These are phyloP conservation scores for Crypturellus tataupa DNA, from an alignment of 2,797 vertebrate genomes.

Conservation along the genomic window DNA sequence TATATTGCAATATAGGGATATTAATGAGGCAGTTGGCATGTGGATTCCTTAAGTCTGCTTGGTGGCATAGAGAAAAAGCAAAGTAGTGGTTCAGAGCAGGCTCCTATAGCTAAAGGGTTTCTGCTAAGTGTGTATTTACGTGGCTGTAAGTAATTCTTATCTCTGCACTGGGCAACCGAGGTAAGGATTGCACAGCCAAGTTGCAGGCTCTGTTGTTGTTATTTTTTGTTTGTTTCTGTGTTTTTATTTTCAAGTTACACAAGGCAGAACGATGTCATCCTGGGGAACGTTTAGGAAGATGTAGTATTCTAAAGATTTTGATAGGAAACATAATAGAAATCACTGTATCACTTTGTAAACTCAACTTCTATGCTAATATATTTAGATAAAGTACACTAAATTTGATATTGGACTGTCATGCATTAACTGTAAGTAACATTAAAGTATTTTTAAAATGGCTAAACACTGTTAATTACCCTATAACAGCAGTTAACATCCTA, in stretches of 20 bases:
- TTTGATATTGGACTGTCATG: neutral
- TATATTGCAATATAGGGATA: neutral
- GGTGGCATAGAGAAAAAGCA: neutral
- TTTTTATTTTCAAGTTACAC: neutral
- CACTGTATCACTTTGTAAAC: neutral
- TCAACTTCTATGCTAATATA: neutral
- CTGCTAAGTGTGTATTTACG: neutral
- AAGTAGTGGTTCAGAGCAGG: neutral
- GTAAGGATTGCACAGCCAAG: neutral
- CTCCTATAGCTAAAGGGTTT: neutral
- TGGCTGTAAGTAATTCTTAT: neutral
- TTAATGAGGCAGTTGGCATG: neutral
- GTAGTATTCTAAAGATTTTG: neutral
- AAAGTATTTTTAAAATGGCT: neutral
- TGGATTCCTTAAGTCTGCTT: rapidly evolving
- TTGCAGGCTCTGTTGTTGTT: rapidly evolving
- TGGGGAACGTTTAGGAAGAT: neutral
- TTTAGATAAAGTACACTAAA: neutral
- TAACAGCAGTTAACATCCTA: neutral
- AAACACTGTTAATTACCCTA: neutral
- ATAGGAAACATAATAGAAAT: neutral
- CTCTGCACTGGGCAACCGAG: neutral
- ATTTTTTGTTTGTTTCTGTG: neutral
- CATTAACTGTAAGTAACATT: neutral
- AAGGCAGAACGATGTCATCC: neutral